Conservation (phyloP, 2,888 invertebrate genomes). For the Trilocha varians region DNA sequence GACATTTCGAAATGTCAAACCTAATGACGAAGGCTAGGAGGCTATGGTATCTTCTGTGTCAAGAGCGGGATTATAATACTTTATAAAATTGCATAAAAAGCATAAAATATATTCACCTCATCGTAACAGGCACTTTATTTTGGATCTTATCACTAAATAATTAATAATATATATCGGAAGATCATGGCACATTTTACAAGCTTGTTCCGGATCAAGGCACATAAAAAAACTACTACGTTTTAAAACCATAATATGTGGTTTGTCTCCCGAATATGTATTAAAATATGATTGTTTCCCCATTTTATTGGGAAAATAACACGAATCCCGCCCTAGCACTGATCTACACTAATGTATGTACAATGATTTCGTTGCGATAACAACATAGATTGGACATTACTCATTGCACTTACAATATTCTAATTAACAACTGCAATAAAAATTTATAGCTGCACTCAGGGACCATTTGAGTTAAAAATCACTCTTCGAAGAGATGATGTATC, state of each 20-base stretch:
- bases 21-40: too few species aligned
- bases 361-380: background rate
- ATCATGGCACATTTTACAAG: background rate
- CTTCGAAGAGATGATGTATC: too few species aligned
- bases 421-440: background rate
- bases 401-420: background rate
- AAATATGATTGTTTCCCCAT: too few species aligned
- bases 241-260: background rate
- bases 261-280: background rate
- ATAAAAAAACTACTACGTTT: constrained; percentile 5
- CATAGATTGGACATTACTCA: background rate
- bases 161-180: background rate
- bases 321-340: background rate
- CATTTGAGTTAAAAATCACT: too few species aligned
- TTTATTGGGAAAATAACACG: too few species aligned
- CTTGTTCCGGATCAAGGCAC: background rate
- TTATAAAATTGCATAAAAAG: background rate
- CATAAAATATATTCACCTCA: background rate
- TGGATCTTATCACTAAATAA: background rate
- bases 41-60: too few species aligned
- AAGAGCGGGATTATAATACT: background rate
- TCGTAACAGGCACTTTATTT: background rate
- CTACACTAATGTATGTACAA: background rate
- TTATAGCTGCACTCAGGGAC: too few species aligned
- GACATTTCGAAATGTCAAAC: too few species aligned